Evolutionary conservation across 2,888 invertebrate species (phyloP).

Genomic region (Argyra leucocephala): DNA sequence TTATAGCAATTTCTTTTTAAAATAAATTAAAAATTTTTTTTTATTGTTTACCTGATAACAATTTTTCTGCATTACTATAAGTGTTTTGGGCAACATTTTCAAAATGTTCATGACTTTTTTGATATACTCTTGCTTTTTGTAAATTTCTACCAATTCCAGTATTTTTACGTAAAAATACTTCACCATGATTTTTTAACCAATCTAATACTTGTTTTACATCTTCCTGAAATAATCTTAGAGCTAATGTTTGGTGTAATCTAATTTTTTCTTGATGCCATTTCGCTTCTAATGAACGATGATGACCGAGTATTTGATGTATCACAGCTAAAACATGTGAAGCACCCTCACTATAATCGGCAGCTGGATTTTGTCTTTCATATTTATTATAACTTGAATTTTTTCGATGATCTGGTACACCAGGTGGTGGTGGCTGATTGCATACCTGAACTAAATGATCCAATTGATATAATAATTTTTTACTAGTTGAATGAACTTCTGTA

Average conservation of each 20-base stretch:
- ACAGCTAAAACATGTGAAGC: slow-evolving; percentile 93
- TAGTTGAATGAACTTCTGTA: slow-evolving; percentile 90
- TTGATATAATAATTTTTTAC: slow-evolving; percentile 91
- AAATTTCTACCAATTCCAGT: slow-evolving; percentile 93
- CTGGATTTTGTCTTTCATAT: slow-evolving; percentile 56
- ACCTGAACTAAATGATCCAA: slow-evolving; percentile 92
- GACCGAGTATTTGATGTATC: slow-evolving; percentile 91
- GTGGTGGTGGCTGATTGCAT: slow-evolving; percentile 73
- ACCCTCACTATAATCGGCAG: slow-evolving; percentile 92
- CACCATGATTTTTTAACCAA: slow-evolving; percentile 95
- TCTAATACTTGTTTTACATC: slow-evolving; percentile 95
- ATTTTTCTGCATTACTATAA: slow-evolving; percentile 95
- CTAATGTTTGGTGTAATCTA: slow-evolving; percentile 86
- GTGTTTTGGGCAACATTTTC: slow-evolving; percentile 98
- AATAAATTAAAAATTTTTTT: too few relatives aligned
- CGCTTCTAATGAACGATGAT: slow-evolving; percentile 86
- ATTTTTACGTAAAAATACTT: slow-evolving; percentile 92
- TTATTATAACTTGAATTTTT: slow-evolving; percentile 52
- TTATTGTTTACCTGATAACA: slow-evolving; percentile 45
- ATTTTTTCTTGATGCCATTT: slow-evolving; percentile 92
- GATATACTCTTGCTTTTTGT: slow-evolving; percentile 88
- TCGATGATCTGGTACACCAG: slow-evolving; percentile 46
- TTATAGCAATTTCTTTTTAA: too few relatives aligned
- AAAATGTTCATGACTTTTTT: slow-evolving; percentile 97
- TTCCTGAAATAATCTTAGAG: slow-evolving; percentile 87